Evolutionary conservation across 2,797 vertebrate genomes (phyloP), one percentile per base, ranked within the genome.

Genomic region (Capromys pilorides): DNA sequence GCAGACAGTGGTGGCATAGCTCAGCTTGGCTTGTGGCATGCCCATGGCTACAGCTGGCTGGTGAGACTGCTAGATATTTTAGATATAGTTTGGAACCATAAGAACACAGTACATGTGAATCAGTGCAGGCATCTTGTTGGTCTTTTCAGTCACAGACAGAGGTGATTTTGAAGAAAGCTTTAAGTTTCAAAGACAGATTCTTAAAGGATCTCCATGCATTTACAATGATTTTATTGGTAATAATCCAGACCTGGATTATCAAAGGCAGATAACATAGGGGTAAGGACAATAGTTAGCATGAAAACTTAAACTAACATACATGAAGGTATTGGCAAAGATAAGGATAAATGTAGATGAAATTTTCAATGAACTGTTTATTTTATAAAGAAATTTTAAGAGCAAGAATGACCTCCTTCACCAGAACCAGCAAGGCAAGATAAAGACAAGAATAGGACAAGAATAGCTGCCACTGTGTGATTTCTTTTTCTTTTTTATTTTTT

Each of bases 311-410:
- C 99, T 99, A 93, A 99, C 98, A 0, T 99, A 99, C 96, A 99
- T 99, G 99, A 99, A 99, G 98, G 99, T 99, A 18, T 99, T 99
- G 41, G 99, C 99, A 95, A 99, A 99, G 99, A 99, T 99, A 97
- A 98, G 99, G 97, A 98, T 99, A 99, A 99, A 99, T 98, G 99
- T 99, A 98, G 99, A 99, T 98, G 99, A 99, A 98, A 99, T 99
- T 98, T 99, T 99, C 98, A 99, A 99, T 4, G 99, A 99, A 98
- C 99, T 99, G 99, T 99, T 98, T 98, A 99, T 98, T 99, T 99
- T 98, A 99, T 99, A 98, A 99, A 99, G 99, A 99, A 99, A 98
- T 99, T 99, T 98, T 99, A 99, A 98, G 54, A 99, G 99, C 99
- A 99, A 98, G 99, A 99, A 98, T 99, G 99, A 97, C 99, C 99